phyloP scores from a whole-genome alignment of 2,888 invertebrate genomes.

The Baccha elongata region DNA sequence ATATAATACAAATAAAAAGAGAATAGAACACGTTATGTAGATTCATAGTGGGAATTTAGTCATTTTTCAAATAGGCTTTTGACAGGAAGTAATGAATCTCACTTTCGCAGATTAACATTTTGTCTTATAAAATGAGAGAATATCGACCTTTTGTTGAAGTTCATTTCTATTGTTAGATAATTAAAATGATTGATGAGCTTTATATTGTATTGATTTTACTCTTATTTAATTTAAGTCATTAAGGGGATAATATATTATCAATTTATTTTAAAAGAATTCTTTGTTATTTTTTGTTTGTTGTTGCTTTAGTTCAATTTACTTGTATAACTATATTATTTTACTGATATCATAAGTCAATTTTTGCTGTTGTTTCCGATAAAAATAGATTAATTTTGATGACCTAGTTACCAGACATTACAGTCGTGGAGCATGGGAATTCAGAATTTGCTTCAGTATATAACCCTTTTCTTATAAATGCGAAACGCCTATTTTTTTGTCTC shows the following conservation, averaged over 20 bases:
- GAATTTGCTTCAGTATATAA: too few relatives aligned
- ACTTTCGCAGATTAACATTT: conserved; percentile 16
- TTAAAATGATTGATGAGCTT: not conserved
- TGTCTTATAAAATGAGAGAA: conserved; percentile 5
- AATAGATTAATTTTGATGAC: too few relatives aligned
- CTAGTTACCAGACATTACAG: too few relatives aligned
- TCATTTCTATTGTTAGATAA: not conserved
- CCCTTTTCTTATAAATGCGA: too few relatives aligned
- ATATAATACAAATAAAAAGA: not conserved
- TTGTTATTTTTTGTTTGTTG: too few relatives aligned
- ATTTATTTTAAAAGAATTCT: too few relatives aligned
- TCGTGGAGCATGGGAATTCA: too few relatives aligned
- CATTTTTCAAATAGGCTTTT: not conserved
- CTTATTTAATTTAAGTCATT: conserved; percentile 6
- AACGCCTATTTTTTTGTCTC: too few relatives aligned
- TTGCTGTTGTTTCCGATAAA: too few relatives aligned
- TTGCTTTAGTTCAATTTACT: too few relatives aligned
- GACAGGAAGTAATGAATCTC: conserved; percentile 17
- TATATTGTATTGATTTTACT: conserved; percentile 12
- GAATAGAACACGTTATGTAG: conserved; percentile 14
- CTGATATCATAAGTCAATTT: too few relatives aligned
- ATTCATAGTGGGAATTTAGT: not conserved
- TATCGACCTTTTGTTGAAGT: not conserved
- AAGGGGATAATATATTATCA: not conserved
- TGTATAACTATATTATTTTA: too few relatives aligned